Evolutionary conservation across 2,113 vertebrate genomes (phyloP).

Genomic region (Pachyramphus minor): DNA sequence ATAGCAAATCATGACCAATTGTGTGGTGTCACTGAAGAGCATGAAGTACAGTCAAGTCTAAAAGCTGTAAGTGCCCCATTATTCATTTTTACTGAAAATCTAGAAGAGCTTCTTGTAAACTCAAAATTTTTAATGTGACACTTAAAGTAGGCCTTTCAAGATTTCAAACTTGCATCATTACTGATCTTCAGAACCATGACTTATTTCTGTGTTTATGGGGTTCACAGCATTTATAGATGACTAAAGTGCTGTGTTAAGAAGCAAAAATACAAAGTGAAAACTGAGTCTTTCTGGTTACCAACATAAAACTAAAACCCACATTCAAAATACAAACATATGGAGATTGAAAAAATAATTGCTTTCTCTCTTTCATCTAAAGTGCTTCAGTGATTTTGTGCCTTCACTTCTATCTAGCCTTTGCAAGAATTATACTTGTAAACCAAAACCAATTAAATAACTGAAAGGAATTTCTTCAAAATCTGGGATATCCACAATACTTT

Average conservation of each 20-base stretch:
- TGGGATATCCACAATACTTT: neutral
- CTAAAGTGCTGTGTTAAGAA: neutral
- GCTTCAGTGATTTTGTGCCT: neutral
- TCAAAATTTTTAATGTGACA: neutral
- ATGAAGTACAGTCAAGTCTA: neutral
- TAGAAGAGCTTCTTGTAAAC: constrained; percentile 5
- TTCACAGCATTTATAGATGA: neutral
- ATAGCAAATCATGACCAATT: constrained; percentile 10
- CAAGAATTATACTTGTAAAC: neutral
- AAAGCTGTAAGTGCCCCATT: constrained; percentile 21
- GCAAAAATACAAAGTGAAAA: neutral
- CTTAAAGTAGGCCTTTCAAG: neutral
- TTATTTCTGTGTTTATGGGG: neutral
- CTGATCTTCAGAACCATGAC: neutral
- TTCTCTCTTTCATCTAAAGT: neutral
- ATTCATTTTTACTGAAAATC: constrained; percentile 33
- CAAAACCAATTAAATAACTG: neutral
- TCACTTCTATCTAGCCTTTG: neutral
- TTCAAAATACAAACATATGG: neutral
- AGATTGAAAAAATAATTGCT: neutral
- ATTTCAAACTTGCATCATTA: neutral
- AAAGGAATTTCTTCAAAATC: neutral
- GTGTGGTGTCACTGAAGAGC: neutral
- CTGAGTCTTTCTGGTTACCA: neutral
- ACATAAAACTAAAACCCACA: neutral